Conservation (phyloP, 2,888 invertebrate genomes). For the Cephus nigrinus region DNA sequence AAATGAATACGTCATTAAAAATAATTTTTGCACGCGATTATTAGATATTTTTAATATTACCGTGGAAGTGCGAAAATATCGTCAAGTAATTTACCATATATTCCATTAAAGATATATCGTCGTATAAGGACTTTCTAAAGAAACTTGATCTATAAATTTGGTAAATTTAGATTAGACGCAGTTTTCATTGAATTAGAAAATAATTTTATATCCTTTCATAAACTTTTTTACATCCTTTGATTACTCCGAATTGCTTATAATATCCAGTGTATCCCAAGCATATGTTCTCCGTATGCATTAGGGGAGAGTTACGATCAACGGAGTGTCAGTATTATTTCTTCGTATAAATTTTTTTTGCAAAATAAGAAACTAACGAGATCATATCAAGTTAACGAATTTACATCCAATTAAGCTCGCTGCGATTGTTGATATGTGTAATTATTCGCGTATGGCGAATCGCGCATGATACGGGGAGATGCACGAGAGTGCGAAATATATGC, state of each 20-base stretch:
- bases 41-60: too few species aligned
- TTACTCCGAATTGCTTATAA: background rate
- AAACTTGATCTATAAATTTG: background rate
- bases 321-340: background rate
- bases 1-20: background rate
- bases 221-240: background rate
- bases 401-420: background rate
- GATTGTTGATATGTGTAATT: background rate
- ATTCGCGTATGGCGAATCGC: background rate
- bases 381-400: background rate
- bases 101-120: background rate
- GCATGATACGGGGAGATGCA: background rate
- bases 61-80: background rate
- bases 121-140: background rate
- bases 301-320: background rate
- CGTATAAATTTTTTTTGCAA: background rate
- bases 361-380: background rate
- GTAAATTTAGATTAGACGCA: background rate
- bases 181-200: background rate
- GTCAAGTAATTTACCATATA: background rate
- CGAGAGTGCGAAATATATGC: background rate
- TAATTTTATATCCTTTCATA: background rate
- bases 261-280: background rate
- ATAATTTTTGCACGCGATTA: background rate
- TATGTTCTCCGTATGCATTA: background rate